Evolutionary conservation across 2,888 invertebrate genomes (phyloP), one percentile per base, ranked within the genome.

Genomic region (Rhogogaster chlorosoma): DNA sequence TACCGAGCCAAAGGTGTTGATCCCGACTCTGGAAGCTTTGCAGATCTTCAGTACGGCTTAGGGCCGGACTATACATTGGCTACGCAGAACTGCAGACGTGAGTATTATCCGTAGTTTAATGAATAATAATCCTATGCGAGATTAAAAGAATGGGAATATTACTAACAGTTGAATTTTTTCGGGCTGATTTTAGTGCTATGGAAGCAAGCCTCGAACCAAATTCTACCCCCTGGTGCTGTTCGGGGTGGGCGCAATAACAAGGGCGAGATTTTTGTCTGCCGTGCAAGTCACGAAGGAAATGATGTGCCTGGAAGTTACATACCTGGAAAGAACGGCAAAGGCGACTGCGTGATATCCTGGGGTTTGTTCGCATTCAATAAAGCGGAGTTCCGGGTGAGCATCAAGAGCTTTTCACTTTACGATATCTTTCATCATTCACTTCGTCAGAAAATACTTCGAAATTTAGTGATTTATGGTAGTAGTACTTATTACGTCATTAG

Each of bases 31-130:
- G 84, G 80, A 2, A 36, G 80, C 36, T 87, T 71, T 22, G 84
- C 86, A 38, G 87, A 88, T 53, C 85, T 87, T 22, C 87, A 88
- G 36, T 85, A 86, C 77, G 86, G 86, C 4, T 86, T 88, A 49
- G 87, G 86, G 67, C 84, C 86, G 0, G 85, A 87, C 57, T 88
- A 87, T 70, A 86, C 84, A 0, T 67, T 86, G 26, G 83, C 84
- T 3, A 86, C 87, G 10, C 86, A 87, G 71, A 86, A 87, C 57
- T 87, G 87, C 84, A 85, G 85, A 26, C 83, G 86, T 87, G 1
- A 45, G 67, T 80, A 9, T 45, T 38, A 53, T 10, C 1, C 61
- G 26, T 4, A 32, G 18, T 32, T 53, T 18, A 53, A n/a, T n/a
- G n/a, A n/a, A n/a, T n/a, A n/a, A 53, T 38, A 1, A 1, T 15